Base-by-base conservation (phyloP, 2,797 vertebrate genomes). In the Eurystomus glaucurus region DNA sequence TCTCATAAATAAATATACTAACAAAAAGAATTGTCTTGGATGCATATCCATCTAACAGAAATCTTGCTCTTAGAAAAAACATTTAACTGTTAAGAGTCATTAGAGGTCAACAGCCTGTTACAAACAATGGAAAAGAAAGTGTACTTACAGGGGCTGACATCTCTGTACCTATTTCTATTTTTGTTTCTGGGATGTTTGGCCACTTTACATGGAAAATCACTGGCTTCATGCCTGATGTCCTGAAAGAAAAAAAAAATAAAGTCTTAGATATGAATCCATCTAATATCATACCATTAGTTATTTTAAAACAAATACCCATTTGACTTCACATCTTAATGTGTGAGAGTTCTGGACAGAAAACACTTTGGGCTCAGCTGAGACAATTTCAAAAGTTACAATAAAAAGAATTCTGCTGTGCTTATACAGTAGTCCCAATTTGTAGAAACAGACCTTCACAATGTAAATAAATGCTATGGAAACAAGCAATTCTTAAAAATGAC, bases 111-210 rank as follows among this genome's bases (percentile, higher is more conserved):
- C 9, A 69, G 66, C 23, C 52, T 35, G n/a, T 55, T 54, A 55
- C 18, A 58, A 79, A 88, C 58, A 93, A 91, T 22, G 48, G 81
- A 78, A 55, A 85, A 70, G 77, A 75, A 39, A 85, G 70, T 18
- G 43, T 95, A 99, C 99, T 99, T 98, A 99, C 99, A 99, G 65
- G 99, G 99, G 95, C 99, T 99, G 97, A 99, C 99, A 94, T 99
- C 99, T 98, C 99, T 98, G 98, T 99, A 99, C 97, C 99, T 99
- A 98, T 99, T 99, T 97, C 99, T 99, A 94, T 94, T 99, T 98
- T 99, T 99, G 98, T 99, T 99, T 98, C 99, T 99, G 17, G 99
- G 99, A 97, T 99, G 98, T 98, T 99, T 99, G 97, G 99, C 99
- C 97, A 99, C 97, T 98, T 98, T 99, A 96, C 99, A 99, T 6